Percentiles rank a stretch among this genome's conserved stretches.
Conservation (phyloP, 1,140 invertebrate species). For the Heliconius hermathena region DNA sequence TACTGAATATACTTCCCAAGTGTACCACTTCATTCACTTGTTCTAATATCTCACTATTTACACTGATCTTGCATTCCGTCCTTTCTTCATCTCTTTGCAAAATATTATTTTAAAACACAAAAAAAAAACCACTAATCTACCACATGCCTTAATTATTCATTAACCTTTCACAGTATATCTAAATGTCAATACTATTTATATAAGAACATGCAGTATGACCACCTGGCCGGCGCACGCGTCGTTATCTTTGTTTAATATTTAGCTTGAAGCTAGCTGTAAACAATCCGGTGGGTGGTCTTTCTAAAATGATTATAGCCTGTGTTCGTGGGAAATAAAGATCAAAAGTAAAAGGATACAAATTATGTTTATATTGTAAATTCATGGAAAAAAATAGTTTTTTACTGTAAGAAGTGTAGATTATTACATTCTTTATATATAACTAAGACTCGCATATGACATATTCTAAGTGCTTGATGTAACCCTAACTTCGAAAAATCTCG, state of each 20-base stretch:
- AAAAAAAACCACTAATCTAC: not conserved
- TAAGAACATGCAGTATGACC: not conserved
- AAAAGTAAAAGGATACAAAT: not conserved
- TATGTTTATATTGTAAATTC: not conserved
- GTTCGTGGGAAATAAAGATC: not conserved
- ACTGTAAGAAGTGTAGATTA: not conserved
- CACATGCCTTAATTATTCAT: not conserved
- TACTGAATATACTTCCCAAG: too few species aligned
- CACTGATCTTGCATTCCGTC: too few species aligned
- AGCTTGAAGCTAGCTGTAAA: conserved; percentile 16
- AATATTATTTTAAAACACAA: too few species aligned
- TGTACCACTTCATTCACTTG: too few species aligned
- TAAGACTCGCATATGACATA: too few species aligned
- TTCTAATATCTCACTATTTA: too few species aligned
- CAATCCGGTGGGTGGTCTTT: conserved; percentile 15
- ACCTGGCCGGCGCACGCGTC: conserved; percentile 7
- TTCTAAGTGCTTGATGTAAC: too few species aligned
- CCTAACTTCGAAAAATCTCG: too few species aligned
- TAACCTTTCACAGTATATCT: not conserved
- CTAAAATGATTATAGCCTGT: not conserved
- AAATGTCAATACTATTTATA: conserved; percentile 3
- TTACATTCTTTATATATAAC: too few species aligned
- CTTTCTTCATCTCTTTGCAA: too few species aligned
- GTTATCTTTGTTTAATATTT: conserved; percentile 22
- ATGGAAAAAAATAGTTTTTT: not conserved